Base-by-base conservation (phyloP, 2,797 vertebrate species). In the Manis javanica region DNA sequence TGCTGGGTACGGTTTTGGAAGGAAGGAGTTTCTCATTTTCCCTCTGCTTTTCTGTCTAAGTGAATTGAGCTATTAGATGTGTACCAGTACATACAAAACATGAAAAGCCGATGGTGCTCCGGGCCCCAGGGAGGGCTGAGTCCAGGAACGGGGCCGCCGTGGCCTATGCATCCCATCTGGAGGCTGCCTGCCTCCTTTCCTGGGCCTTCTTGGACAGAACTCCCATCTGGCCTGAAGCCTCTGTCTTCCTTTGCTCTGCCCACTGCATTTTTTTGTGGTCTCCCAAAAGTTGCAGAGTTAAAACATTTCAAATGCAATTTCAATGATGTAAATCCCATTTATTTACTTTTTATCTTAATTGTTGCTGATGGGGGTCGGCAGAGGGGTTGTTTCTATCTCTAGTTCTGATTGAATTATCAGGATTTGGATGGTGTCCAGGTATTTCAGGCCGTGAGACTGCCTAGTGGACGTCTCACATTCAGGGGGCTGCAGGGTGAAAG, bases 241-340 rank as follows among this genome's bases (percentile, higher is more conserved):
- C 2, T 49, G 2, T 87, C 16, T 59, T 1, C 37, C 97, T 94
- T 66, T 12, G 81, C 94, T 91, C 85, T 92, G 9, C 94, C 86
- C 3, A 39, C 92, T 91, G 93, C 46, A 46, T 53, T 66, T 81
- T 39, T 97, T 53, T 74, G 66, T 91, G 96, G 89, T 86, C 97
- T 96, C 96, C 91, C 96, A 37, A 1, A 31, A 29, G 19, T 79
- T 92, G 96, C 87, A 0, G 92, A 88, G 74, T 96, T 53, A 34
- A 94, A 96, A 42, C 63, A 97, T 98, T 96, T 95, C 88, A 94
- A 0, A 91, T 97, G 51, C 94, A 26, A 2, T 97, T 98, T 90
- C 95, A 97, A 91, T 98, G 96, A 95, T 93, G 95, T 95, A 97
- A 95, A 97, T 97, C 98, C 98, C 96, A 64, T 69, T 97, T 97